Conservation (phyloP, 1,140 invertebrate genomes). For the Heliothis virescens region DNA sequence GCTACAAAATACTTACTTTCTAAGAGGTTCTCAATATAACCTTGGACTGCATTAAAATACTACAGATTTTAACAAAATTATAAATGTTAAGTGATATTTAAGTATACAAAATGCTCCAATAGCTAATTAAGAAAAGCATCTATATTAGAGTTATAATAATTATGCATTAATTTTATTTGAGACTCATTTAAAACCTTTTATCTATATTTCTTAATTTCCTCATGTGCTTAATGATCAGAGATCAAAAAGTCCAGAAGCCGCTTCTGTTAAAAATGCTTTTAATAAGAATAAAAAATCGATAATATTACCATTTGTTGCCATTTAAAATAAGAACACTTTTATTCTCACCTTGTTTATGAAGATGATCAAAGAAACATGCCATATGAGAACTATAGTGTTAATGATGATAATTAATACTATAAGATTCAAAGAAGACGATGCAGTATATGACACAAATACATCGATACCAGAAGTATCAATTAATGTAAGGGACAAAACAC, state of each 20-base stretch:
- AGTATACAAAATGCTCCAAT: neutral
- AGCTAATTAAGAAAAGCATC: neutral
- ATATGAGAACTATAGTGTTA: neutral
- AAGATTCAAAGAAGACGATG: neutral
- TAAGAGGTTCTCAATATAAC: no score
- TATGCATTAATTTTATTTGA: conserved; percentile 7
- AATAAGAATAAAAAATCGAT: neutral
- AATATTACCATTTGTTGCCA: neutral
- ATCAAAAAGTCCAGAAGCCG: conserved; percentile 21
- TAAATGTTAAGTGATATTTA: neutral
- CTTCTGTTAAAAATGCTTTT: neutral
- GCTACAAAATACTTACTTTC: no score
- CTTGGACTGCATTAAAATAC: neutral
- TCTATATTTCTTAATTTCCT: conserved; percentile 28
- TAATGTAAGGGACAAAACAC: no score
- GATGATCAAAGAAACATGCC: neutral
- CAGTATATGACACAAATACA: neutral
- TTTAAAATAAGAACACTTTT: neutral
- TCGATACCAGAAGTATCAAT: no score
- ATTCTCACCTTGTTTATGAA: neutral
- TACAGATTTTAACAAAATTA: neutral
- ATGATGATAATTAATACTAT: no score
- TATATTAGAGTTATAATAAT: neutral
- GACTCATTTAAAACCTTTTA: conserved; percentile 11
- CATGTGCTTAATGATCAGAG: conserved; percentile 3